Evolutionary conservation across 2,113 vertebrate species (phyloP).

Genomic region (Stercorarius parasiticus): DNA sequence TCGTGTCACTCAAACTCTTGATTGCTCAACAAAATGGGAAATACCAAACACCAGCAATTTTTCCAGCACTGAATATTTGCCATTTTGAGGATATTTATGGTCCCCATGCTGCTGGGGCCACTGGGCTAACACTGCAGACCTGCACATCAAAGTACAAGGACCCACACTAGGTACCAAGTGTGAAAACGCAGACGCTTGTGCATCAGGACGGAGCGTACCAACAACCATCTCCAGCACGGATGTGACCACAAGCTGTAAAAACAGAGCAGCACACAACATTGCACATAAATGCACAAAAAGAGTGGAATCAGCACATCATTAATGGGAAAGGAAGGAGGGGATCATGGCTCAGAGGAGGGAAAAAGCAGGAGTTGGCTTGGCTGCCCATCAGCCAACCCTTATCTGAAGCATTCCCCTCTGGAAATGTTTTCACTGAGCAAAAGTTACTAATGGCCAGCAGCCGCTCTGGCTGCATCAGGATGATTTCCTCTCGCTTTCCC

Average conservation of each 20-base stretch:
- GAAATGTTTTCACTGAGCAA: not conserved
- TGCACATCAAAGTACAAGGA: not conserved
- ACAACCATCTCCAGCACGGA: not conserved
- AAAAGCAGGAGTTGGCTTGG: not conserved
- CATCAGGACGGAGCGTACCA: not conserved
- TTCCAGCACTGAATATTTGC: not conserved
- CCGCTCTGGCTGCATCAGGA: not conserved
- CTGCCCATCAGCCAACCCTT: not conserved
- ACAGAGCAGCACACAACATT: not conserved
- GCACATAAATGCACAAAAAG: not conserved
- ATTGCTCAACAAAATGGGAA: not conserved
- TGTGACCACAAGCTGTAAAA: accelerated
- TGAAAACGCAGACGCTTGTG: not conserved
- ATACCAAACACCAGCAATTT: not conserved
- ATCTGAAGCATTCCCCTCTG: not conserved
- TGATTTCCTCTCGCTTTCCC: not conserved
- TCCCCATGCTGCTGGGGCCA: not conserved
- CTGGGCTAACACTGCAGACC: accelerated
- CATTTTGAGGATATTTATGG: not conserved
- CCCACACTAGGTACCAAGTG: not conserved
- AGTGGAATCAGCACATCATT: not conserved
- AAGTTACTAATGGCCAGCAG: not conserved
- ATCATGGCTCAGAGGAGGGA: not conserved
- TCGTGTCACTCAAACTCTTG: accelerated
- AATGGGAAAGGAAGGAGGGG: not conserved